Conservation (phyloP, 35 echinoderm and acorn worm species). For the Patiria miniata region DNA sequence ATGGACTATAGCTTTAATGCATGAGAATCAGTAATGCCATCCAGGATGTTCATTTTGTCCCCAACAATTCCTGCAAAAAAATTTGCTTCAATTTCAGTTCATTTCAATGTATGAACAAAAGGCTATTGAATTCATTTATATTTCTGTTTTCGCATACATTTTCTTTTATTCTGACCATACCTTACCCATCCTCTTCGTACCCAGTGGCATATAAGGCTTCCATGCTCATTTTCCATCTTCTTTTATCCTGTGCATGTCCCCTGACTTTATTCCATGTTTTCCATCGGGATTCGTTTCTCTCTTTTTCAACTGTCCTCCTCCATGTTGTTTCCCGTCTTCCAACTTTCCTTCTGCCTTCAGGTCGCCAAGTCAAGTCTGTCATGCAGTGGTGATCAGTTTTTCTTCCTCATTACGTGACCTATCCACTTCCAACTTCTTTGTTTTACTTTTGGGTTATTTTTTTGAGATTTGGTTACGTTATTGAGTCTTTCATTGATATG, state of each 20-base stretch:
- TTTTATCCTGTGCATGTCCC: background rate
- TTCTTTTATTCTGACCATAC: too few species aligned
- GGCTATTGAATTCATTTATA: too few species aligned
- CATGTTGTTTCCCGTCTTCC: conserved; percentile 10
- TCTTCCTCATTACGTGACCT: background rate
- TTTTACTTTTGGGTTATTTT: background rate
- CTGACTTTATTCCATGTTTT: background rate
- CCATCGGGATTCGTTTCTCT: background rate
- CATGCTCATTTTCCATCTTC: background rate
- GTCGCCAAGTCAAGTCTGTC: conserved; percentile 1
- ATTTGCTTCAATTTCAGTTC: too few species aligned
- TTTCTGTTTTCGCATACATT: too few species aligned
- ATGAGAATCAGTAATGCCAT: too few species aligned
- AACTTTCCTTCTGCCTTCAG: conserved; percentile 21
- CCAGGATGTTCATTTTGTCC: too few species aligned
- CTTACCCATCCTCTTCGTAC: too few species aligned
- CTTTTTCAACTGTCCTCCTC: background rate
- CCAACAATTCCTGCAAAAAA: too few species aligned
- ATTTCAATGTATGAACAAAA: too few species aligned
- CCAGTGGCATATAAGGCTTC: background rate
- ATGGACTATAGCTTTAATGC: too few species aligned
- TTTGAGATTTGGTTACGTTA: background rate
- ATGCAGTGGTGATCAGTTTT: conserved; percentile 6
- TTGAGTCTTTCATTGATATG: background rate
- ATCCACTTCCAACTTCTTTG: background rate